Conservation (phyloP, 2,888 invertebrate species). For the Acanthosepion pharaonis region DNA sequence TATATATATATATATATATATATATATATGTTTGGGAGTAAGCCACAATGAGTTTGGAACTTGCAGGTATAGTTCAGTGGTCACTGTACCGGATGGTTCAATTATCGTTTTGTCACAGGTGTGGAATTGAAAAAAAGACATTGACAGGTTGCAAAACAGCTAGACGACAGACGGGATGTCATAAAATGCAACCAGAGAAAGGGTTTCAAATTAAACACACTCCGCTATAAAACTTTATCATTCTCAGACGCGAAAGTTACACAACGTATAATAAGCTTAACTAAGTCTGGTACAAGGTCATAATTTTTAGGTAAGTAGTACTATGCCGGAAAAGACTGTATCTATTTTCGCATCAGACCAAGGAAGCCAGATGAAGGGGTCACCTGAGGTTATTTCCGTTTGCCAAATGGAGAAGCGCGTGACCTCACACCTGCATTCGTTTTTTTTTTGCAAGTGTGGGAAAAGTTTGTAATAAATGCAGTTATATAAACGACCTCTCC, state of each 20-base stretch:
- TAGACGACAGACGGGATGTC: not conserved
- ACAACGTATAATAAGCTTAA: not conserved
- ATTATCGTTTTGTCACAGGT: not conserved
- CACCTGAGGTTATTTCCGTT: too few relatives aligned
- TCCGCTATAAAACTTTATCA: not conserved
- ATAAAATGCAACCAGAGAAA: not conserved
- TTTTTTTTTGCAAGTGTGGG: too few relatives aligned
- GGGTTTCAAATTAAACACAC: not conserved
- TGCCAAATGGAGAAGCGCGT: too few relatives aligned
- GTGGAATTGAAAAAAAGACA: not conserved
- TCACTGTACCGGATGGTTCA: not conserved
- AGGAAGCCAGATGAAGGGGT: too few relatives aligned
- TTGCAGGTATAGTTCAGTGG: not conserved
- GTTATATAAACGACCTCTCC: too few relatives aligned
- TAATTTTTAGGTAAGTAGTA: too few relatives aligned
- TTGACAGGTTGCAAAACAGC: not conserved
- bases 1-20: not conserved
- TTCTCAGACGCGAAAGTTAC: not conserved
- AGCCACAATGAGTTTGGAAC: not conserved
- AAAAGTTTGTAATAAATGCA: too few relatives aligned
- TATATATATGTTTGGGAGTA: not conserved
- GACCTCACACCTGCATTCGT: too few relatives aligned
- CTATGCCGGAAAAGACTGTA: too few relatives aligned
- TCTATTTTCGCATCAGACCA: too few relatives aligned
- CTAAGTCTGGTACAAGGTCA: not conserved